phyloP scores from a whole-genome alignment of 1,140 invertebrate genomes.

The Macrotrachela quadricornifera region DNA sequence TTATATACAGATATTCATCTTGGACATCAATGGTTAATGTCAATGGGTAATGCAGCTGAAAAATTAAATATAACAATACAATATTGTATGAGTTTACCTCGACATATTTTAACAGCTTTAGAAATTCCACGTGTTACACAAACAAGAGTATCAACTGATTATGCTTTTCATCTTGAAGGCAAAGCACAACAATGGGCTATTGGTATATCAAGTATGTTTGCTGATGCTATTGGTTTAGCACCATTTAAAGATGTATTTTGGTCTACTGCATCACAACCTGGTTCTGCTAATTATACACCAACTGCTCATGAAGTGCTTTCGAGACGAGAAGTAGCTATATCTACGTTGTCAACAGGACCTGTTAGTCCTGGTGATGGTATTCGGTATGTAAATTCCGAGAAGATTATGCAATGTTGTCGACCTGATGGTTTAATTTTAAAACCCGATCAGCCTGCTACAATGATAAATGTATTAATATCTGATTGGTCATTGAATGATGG shows the following conservation, averaged over 20 bases:
- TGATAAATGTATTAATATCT: neutral
- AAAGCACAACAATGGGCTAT: conserved; percentile 16
- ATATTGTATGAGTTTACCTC: conserved; percentile 13
- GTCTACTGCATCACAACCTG: conserved; percentile 15
- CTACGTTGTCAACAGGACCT: conserved; percentile 13
- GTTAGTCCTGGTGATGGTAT: conserved; percentile 15
- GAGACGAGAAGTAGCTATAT: neutral
- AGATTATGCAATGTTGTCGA: conserved; percentile 9
- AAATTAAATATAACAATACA: conserved; percentile 12
- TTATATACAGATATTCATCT: conserved; percentile 12
- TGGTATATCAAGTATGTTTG: conserved; percentile 19
- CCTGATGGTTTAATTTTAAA: conserved; percentile 10
- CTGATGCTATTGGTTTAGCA: conserved; percentile 16
- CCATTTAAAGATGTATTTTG: conserved; percentile 25
- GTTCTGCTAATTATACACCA: too few species aligned
- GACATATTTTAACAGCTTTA: conserved; percentile 11
- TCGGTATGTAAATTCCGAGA: neutral
- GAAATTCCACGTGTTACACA: conserved; percentile 12
- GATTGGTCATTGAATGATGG: too few species aligned
- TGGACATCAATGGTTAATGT: conserved; percentile 11
- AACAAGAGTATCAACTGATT: conserved; percentile 9
- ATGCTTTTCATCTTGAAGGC: conserved; percentile 2
- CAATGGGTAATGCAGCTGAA: conserved; percentile 12
- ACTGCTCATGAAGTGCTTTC: too few species aligned
- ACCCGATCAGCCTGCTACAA: conserved; percentile 6